These are phyloP conservation scores for Archaeoteleia sp. DNA, from an alignment of 2,888 invertebrate genomes.

Conservation along the genomic window DNA sequence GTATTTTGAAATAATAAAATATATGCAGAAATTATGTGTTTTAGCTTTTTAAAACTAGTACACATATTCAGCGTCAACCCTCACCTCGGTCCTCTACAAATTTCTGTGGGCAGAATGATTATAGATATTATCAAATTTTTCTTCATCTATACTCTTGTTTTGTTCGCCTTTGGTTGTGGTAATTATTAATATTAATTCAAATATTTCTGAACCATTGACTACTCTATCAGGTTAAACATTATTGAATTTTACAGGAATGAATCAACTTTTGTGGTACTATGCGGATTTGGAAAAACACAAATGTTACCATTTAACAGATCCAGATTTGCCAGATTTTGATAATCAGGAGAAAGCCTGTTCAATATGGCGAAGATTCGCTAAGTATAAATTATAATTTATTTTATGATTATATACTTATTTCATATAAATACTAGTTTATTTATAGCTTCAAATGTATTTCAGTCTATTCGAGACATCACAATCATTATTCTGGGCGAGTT, in stretches of 20 bases:
- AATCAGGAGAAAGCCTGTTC: constrained; percentile 88
- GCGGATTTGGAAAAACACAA: constrained; percentile 91
- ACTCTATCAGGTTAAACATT: not conserved
- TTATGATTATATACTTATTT: not conserved
- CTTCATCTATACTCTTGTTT: constrained; percentile 92
- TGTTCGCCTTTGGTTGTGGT: constrained; percentile 98
- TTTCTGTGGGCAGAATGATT: constrained; percentile 95
- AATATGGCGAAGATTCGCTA: constrained; percentile 92
- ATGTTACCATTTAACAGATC: constrained; percentile 84
- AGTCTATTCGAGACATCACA: constrained; percentile 98
- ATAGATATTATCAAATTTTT: constrained; percentile 97
- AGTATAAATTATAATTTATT: too few relatives aligned
- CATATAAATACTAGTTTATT: constrained; percentile 1
- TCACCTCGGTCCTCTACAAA: constrained; percentile 94
- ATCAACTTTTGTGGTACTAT: constrained; percentile 95
- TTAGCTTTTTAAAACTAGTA: constrained; percentile 93
- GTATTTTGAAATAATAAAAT: not conserved
- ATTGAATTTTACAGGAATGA: constrained; percentile 81
- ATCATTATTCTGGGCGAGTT: constrained; percentile 98
- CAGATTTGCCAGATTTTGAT: constrained; percentile 87
- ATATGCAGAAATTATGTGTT: constrained; percentile 14
- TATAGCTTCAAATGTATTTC: constrained; percentile 62
- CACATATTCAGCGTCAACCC: constrained; percentile 98
- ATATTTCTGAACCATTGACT: constrained; percentile 2
- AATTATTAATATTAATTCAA: constrained; percentile 72